Base-by-base conservation (phyloP, 53 echinoderm and acorn worm species). In the Stichopus horrens region DNA sequence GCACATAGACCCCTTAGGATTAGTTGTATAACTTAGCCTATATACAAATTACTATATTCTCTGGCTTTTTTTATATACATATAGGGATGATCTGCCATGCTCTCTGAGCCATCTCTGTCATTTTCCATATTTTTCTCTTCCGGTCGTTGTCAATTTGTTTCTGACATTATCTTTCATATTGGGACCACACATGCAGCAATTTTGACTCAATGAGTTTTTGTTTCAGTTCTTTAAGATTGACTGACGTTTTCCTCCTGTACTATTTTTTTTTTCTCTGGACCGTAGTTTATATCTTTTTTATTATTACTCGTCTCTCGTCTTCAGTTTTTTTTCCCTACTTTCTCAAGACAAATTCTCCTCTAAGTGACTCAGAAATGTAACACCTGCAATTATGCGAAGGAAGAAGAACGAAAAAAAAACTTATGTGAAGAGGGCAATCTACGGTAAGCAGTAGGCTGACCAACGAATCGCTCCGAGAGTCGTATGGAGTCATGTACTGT, bases 171-270 rank as follows among this genome's bases (percentile, higher is more conserved):
- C 66, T 60, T 37, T 86, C 71, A 60, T 23, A 86, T n/a, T 9
- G 7, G 22, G 86, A 86, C 86, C 86, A 86, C 86, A 86, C 86
- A 86, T 58, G 86, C 66, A 53, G 66, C 60, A 68, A 86, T 51
- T 86, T 67, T 52, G 71, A 66, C 86, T 53, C 86, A 67, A 65
- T 67, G 71, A 68, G 66, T 86, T 86, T 86, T 86, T 86, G 86
- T 86, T 86, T 86, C 86, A 86, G 71, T 67, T 86, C 71, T 86
- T 22, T 13, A 77, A 66, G 21, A 67, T 71, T 86, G 86, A 86
- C 58, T 86, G 86, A 86, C 86, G 37, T 86, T 23, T 86, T 58
- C 57, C 8, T 55, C 81, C 81, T 81, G 21, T 58, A 58, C 55
- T 18, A 54, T 81, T 81, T 81, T 81, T 7, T 79, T 81, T 81